phyloP scores from a whole-genome alignment of 2,113 vertebrate species.

The Pica pica region DNA sequence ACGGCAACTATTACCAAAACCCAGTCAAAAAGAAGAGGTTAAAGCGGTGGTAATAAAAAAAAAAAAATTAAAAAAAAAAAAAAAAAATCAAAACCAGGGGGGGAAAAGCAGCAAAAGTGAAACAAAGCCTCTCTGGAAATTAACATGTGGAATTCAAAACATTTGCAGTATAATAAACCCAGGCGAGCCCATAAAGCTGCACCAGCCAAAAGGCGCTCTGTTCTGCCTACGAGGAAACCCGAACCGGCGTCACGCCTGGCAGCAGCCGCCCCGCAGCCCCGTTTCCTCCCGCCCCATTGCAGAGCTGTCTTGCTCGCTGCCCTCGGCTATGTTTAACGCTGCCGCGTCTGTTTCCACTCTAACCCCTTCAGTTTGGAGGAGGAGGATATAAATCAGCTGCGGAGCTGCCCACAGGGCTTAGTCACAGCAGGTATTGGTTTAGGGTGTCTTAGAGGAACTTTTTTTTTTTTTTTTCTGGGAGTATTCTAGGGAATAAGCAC shows the following conservation, averaged over 20 bases:
- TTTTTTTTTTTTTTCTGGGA: background rate
- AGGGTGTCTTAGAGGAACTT: constrained; percentile 38
- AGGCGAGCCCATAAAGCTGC: constrained; percentile 41
- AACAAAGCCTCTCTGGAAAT: constrained; percentile 50
- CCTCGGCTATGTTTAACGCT: constrained; percentile 16
- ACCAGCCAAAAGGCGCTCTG: constrained; percentile 38
- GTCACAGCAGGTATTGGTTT: constrained; percentile 64
- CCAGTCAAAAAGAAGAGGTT: background rate
- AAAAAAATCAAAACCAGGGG: background rate
- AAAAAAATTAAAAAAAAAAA: background rate
- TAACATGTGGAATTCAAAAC: constrained; percentile 57
- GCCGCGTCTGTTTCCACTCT: constrained; percentile 39
- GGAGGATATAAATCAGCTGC: constrained; percentile 54
- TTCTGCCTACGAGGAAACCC: constrained; percentile 39
- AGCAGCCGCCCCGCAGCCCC: constrained; percentile 20
- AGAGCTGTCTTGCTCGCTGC: background rate
- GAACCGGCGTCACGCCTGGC: constrained; percentile 22
- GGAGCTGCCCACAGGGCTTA: constrained; percentile 52
- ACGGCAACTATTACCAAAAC: background rate
- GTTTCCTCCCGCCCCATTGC: background rate
- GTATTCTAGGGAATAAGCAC: constrained; percentile 59
- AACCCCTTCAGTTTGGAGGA: constrained; percentile 11
- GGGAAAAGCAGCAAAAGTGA: background rate
- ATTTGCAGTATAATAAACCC: constrained; percentile 54
- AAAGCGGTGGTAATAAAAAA: background rate